Evolutionary conservation across 2,113 vertebrate genomes (phyloP).

Genomic region (Stegastes partitus): DNA sequence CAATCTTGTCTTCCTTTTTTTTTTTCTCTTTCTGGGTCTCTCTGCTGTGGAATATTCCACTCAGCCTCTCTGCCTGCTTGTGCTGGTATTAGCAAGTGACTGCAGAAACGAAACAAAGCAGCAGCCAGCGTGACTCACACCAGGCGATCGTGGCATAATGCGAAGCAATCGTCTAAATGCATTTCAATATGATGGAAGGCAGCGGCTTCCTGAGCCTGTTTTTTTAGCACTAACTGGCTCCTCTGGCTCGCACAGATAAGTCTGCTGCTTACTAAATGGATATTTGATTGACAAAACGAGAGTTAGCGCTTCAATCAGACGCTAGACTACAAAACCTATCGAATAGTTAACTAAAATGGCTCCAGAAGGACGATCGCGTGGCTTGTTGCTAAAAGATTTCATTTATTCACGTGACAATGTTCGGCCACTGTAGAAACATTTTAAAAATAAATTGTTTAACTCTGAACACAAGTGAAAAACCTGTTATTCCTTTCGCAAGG

Average conservation of each 20-base stretch:
- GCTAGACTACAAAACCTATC: no score
- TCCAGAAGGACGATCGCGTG: no score
- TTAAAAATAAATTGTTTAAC: neutral
- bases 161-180: slow-evolving; percentile 25
- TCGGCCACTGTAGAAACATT: neutral
- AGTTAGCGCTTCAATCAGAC: no score
- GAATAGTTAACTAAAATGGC: no score
- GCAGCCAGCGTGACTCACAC: slow-evolving; percentile 53
- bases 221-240: neutral
- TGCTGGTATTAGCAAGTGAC: slow-evolving; percentile 23
- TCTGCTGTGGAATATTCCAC: slow-evolving; percentile 58
- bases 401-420: no score
- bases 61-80: slow-evolving; percentile 16
- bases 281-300: neutral
- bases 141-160: slow-evolving; percentile 44
- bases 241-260: neutral
- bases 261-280: neutral
- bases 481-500: neutral
- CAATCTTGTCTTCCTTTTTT: neutral
- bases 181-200: slow-evolving; percentile 33
- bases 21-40: neutral
- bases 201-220: slow-evolving; percentile 19
- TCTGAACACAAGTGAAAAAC: neutral
- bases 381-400: no score
- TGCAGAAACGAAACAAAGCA: slow-evolving; percentile 46